Conservation (phyloP, 2,888 invertebrate species). For the Morpho achilles region DNA sequence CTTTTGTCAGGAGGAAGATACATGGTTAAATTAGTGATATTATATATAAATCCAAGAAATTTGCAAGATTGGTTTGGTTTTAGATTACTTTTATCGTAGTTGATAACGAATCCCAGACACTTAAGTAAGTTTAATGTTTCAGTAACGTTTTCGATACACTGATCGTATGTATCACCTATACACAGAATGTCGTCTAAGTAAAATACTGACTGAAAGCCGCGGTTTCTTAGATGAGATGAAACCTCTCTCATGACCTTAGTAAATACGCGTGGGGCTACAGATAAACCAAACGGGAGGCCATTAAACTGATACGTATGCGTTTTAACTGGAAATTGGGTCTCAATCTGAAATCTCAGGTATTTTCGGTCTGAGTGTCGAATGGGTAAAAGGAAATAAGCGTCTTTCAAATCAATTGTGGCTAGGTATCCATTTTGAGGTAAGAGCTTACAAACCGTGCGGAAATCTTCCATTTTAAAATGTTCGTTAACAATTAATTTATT, state of each 20-base stretch:
- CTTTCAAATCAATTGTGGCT: slow-evolving; percentile 29
- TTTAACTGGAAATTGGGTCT: not conserved
- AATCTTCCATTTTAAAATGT: slow-evolving; percentile 25
- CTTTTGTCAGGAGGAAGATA: slow-evolving; percentile 16
- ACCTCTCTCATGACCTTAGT: slow-evolving; percentile 15
- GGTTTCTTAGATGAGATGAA: slow-evolving; percentile 4
- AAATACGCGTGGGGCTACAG: slow-evolving; percentile 9
- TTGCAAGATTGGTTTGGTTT: slow-evolving; percentile 9
- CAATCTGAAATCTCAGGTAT: slow-evolving; percentile 27
- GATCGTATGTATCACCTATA: slow-evolving; percentile 8
- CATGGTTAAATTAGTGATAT: slow-evolving; percentile 7
- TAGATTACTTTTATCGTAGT: slow-evolving; percentile 18
- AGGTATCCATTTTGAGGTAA: slow-evolving; percentile 21
- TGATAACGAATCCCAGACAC: slow-evolving; percentile 18
- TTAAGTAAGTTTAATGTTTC: slow-evolving; percentile 9
- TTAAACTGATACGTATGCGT: slow-evolving; percentile 14
- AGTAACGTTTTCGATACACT: slow-evolving; percentile 11
- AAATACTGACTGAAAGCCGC: slow-evolving; percentile 16
- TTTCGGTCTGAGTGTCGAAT: slow-evolving; percentile 20
- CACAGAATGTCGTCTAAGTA: slow-evolving; percentile 25
- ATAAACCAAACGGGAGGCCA: slow-evolving; percentile 17
- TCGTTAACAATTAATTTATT: slow-evolving; percentile 24
- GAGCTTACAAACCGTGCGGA: slow-evolving; percentile 23
- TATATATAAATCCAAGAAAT: slow-evolving; percentile 18
- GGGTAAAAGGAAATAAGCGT: slow-evolving; percentile 26